Evolutionary conservation across 2,888 invertebrate genomes (phyloP).

Genomic region (Pimpla rufipes): DNA sequence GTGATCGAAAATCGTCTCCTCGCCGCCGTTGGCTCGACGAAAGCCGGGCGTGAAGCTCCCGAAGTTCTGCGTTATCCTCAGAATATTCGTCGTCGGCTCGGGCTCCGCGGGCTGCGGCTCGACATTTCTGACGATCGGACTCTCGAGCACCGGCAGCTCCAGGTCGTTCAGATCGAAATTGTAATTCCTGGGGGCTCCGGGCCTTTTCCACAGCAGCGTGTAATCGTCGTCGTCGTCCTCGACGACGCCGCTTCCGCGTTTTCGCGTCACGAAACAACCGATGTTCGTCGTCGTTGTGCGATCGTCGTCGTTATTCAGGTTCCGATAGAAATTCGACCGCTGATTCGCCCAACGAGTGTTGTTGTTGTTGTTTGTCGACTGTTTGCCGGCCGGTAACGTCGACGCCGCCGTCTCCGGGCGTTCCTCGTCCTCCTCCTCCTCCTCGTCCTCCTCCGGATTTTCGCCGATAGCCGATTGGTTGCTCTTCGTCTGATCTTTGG

Average conservation of each 20-base stretch:
- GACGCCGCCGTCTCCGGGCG: neutral
- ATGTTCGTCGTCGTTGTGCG: conserved; percentile 53
- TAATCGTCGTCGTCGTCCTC: conserved; percentile 73
- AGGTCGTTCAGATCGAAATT: conserved; percentile 78
- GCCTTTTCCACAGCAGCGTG: conserved; percentile 75
- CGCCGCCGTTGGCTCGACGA: neutral
- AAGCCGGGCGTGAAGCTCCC: neutral
- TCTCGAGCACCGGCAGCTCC: conserved; percentile 75
- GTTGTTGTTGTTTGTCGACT: neutral
- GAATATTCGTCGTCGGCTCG: conserved; percentile 75
- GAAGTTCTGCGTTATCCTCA: conserved; percentile 44
- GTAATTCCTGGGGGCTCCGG: conserved; percentile 31
- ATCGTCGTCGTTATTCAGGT: conserved; percentile 31
- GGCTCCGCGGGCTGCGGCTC: conserved; percentile 68
- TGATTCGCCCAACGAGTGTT: neutral
- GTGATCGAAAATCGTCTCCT: conserved; percentile 33
- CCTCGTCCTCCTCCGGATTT: neutral
- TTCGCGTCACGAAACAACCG: conserved; percentile 71
- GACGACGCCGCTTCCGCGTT: conserved; percentile 72
- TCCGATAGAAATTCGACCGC: conserved; percentile 1
- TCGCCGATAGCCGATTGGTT: neutral
- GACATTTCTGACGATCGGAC: conserved; percentile 64
- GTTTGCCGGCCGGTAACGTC: neutral
- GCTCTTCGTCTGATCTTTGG: conserved; percentile 4
- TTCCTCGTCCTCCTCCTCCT: conserved; percentile 34